Conservation (phyloP, 2,113 vertebrate species). For the Oceanites oceanicus region DNA sequence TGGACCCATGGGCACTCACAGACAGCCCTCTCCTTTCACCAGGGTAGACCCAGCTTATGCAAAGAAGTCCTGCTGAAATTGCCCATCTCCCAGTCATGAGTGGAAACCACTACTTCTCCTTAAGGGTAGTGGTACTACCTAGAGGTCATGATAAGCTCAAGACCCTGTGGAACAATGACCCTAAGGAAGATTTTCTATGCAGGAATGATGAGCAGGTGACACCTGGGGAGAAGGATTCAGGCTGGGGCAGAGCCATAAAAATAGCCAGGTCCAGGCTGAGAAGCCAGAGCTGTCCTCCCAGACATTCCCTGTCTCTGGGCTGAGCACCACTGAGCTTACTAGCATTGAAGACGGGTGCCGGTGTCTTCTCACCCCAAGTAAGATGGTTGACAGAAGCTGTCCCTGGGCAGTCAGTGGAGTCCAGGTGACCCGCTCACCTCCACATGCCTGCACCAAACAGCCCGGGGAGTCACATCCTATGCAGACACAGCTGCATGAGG, state of each 20-base stretch:
- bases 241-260: not conserved
- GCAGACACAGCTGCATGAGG: not conserved
- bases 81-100: accelerated
- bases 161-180: not conserved
- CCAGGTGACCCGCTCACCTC: not conserved
- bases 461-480: too few species aligned
- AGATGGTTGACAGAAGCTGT: not conserved
- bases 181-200: not conserved
- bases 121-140: too few species aligned
- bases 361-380: not conserved
- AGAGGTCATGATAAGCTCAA: not conserved
- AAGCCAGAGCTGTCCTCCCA: not conserved
- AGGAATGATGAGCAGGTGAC: not conserved
- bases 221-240: not conserved
- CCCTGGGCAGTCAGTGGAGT: not conserved
- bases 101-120: not conserved
- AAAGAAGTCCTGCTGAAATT: not conserved
- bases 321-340: not conserved
- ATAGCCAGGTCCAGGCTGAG: not conserved
- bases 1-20: not conserved
- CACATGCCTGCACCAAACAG: not conserved
- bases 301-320: not conserved
- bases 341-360: not conserved
- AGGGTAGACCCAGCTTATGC: not conserved
- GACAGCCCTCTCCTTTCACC: not conserved